A percentile compares a stretch with the other conserved stretches of the same genome.
These are phyloP conservation scores for Staurois parvus DNA, from an alignment of 2,797 vertebrate genomes.

Conservation along the genomic window DNA sequence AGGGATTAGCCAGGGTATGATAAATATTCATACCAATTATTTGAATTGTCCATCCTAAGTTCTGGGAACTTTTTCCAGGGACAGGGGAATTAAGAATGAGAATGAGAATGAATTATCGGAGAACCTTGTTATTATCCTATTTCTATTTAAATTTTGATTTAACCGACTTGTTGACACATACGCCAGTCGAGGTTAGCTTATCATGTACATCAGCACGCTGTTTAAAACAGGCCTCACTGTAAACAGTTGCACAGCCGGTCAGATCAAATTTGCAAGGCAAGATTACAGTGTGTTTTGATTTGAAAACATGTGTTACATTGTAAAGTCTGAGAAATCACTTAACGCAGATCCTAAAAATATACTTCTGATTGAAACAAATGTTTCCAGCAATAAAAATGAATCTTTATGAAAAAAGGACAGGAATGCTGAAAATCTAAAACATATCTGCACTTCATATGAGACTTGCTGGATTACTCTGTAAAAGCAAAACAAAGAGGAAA, in stretches of 20 bases:
- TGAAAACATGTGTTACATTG: constrained; percentile 46
- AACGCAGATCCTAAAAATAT: constrained; percentile 51
- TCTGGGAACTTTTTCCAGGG: too few relatives aligned
- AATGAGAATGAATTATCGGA: neutral
- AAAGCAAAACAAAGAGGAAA: neutral
- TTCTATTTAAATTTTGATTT: neutral
- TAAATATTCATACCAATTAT: too few relatives aligned
- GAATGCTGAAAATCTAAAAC: constrained; percentile 44
- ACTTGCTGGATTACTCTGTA: neutral
- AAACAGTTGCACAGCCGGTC: neutral
- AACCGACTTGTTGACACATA: neutral
- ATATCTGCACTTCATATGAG: constrained; percentile 39
- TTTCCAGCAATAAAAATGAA: constrained; percentile 58
- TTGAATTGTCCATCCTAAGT: too few relatives aligned
- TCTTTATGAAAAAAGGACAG: neutral
- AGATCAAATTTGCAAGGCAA: constrained; percentile 18
- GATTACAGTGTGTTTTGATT: neutral
- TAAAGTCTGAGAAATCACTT: constrained; percentile 45
- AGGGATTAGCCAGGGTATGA: too few relatives aligned
- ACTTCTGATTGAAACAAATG: constrained; percentile 42
- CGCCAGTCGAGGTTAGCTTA: neutral
- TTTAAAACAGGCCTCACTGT: neutral
- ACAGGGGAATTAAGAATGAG: too few relatives aligned
- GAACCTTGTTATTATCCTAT: neutral
- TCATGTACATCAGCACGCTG: neutral